Conservation (phyloP, 1,140 invertebrate genomes). For the Tetragnatha versicolor region DNA sequence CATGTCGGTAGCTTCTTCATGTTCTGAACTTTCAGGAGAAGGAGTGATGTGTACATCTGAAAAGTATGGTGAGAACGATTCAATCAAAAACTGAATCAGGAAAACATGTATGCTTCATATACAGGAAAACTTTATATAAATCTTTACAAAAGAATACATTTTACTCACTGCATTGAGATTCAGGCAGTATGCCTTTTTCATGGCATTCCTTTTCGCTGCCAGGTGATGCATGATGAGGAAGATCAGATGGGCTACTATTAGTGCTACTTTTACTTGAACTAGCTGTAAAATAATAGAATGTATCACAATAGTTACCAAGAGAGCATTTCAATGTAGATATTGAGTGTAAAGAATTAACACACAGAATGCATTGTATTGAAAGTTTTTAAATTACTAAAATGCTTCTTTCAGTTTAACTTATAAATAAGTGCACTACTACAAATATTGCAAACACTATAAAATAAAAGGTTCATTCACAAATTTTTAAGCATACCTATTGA, state of each 20-base stretch:
- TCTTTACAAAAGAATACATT: neutral
- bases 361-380: too few relatives aligned
- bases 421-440: neutral
- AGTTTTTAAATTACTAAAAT: neutral
- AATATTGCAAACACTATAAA: neutral
- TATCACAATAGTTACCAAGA: too few relatives aligned
- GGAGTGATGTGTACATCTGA: conserved; percentile 54
- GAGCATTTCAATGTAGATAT: too few relatives aligned
- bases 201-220: conserved; percentile 48
- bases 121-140: neutral
- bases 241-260: conserved; percentile 57
- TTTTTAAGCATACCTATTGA: conserved; percentile 52
- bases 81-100: neutral
- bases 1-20: conserved; percentile 57
- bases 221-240: conserved; percentile 45
- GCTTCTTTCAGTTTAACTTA: neutral
- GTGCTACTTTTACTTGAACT: conserved; percentile 58
- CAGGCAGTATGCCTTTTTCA: conserved; percentile 63
- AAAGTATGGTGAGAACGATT: neutral
- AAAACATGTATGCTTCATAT: neutral
- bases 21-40: conserved; percentile 57
- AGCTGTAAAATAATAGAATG: neutral
- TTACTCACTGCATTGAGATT: conserved; percentile 66
- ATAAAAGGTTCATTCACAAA: neutral
- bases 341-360: too few relatives aligned